Conservation (phyloP, 2,888 invertebrate species). For the Neoaliturus tenellus region DNA sequence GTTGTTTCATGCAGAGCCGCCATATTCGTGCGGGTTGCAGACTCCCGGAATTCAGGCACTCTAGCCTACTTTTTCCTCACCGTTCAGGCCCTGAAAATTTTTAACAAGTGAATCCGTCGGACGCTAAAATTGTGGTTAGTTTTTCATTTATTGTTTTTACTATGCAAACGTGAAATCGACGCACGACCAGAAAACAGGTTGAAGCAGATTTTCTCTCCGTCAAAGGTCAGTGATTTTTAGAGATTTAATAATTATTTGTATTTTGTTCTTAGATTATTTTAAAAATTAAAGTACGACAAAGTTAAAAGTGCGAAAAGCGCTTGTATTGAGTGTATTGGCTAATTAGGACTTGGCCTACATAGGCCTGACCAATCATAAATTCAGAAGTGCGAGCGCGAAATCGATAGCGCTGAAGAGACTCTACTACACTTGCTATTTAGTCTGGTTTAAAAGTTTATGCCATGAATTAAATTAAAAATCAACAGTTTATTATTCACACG, state of each 20-base stretch:
- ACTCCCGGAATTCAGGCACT: conserved; percentile 53
- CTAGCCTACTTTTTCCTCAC: conserved; percentile 13
- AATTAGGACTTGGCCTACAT: conserved; percentile 9
- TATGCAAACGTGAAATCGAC: conserved; percentile 20
- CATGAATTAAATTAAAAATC: too few species aligned
- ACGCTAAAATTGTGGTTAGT: conserved; percentile 1
- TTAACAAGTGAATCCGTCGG: not conserved
- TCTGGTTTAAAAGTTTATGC: too few species aligned
- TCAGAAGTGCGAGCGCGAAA: not conserved
- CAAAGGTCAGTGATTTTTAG: conserved; percentile 32
- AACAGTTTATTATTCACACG: too few species aligned
- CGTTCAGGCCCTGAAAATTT: not conserved
- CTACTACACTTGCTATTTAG: not conserved
- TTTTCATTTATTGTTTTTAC: not conserved
- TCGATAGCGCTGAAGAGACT: not conserved
- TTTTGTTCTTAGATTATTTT: not conserved
- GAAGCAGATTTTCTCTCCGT: not conserved
- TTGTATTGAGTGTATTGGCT: not conserved
- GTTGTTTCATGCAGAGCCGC: conserved; percentile 46
- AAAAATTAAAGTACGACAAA: too few species aligned
- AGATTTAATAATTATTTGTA: not conserved
- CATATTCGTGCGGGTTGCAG: conserved; percentile 60
- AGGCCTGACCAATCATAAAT: conserved; percentile 17
- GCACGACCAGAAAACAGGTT: not conserved
- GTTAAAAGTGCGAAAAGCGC: too few species aligned